These are phyloP conservation scores for Drosophila erecta DNA, from an alignment of 1,140 invertebrate species.

Conservation along the genomic window DNA sequence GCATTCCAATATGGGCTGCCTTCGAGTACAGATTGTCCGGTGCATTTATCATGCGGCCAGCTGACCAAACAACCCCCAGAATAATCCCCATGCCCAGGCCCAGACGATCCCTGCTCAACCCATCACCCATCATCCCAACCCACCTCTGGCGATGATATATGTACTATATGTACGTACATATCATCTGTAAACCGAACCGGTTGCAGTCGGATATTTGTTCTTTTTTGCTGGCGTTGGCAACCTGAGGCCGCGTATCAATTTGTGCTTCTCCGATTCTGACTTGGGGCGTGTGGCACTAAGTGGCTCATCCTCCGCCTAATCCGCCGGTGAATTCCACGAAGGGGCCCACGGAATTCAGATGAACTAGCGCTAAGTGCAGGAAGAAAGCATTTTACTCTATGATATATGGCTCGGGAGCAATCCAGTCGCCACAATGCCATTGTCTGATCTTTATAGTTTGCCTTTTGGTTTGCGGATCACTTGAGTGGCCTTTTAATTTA, in stretches of 20 bases:
- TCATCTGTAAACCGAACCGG: slow-evolving; percentile 25
- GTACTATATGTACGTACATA: background rate
- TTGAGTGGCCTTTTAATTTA: slow-evolving; percentile 65
- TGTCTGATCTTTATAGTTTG: slow-evolving; percentile 49
- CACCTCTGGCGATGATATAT: slow-evolving; percentile 13
- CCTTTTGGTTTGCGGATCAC: slow-evolving; percentile 42
- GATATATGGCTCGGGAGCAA: slow-evolving; percentile 30
- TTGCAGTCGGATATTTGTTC: slow-evolving; percentile 17
- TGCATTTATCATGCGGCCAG: slow-evolving; percentile 41
- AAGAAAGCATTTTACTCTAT: slow-evolving; percentile 77
- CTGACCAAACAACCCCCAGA: slow-evolving; percentile 22
- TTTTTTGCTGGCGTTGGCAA: slow-evolving; percentile 52
- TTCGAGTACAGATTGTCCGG: slow-evolving; percentile 14
- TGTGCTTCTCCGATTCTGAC: slow-evolving; percentile 47
- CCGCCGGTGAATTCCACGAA: slow-evolving; percentile 25
- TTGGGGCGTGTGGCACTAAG: slow-evolving; percentile 74
- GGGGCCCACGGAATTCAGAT: slow-evolving; percentile 18
- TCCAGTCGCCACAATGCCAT: slow-evolving; percentile 20
- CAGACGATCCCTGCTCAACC: slow-evolving; percentile 27
- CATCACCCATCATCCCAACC: slow-evolving; percentile 12
- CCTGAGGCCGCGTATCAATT: slow-evolving; percentile 78
- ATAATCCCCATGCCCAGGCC: slow-evolving; percentile 3
- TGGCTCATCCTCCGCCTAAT: slow-evolving; percentile 69
- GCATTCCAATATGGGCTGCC: slow-evolving; percentile 35
- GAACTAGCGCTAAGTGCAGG: slow-evolving; percentile 69